These are phyloP conservation scores for Callyntrura guangdongensis DNA, from an alignment of 2,888 invertebrate genomes.

Conservation along the genomic window DNA sequence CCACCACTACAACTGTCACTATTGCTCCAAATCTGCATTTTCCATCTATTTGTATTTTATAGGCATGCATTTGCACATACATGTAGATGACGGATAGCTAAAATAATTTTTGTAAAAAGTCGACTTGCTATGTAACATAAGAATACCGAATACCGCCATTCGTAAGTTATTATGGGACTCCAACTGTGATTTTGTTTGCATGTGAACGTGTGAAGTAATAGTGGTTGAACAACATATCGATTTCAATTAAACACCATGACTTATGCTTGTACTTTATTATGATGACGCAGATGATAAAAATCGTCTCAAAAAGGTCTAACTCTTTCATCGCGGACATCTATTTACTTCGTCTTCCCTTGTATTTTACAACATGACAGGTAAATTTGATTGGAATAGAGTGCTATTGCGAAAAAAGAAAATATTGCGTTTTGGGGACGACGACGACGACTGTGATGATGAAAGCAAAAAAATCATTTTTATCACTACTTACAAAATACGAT, in stretches of 20 bases:
- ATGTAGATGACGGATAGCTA: background rate
- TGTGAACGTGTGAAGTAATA: constrained; percentile 41
- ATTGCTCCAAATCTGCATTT: constrained; percentile 35
- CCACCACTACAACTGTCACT: background rate
- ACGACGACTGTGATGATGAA: constrained; percentile 11
- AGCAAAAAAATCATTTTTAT: constrained; percentile 15
- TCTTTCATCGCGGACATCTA: constrained; percentile 30
- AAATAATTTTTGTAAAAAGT: background rate
- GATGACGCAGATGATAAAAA: constrained; percentile 27
- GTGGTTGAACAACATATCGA: constrained; percentile 53
- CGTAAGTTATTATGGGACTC: no score
- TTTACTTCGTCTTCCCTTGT: background rate
- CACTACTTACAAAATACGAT: no score
- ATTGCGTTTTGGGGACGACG: background rate
- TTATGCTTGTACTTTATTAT: constrained; percentile 47
- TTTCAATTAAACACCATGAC: constrained; percentile 59
- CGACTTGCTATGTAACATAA: no score
- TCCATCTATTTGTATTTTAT: background rate
- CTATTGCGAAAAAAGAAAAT: constrained; percentile 19
- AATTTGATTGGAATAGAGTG: constrained; percentile 11
- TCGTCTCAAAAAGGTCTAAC: constrained; percentile 3
- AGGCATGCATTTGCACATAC: background rate
- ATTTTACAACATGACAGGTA: constrained; percentile 44
- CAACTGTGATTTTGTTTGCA: background rate
- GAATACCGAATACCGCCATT: no score